Evolutionary conservation across 2,113 vertebrate species (phyloP), one percentile per base, ranked within the genome.

Genomic region (Heloderma charlesbogerti): DNA sequence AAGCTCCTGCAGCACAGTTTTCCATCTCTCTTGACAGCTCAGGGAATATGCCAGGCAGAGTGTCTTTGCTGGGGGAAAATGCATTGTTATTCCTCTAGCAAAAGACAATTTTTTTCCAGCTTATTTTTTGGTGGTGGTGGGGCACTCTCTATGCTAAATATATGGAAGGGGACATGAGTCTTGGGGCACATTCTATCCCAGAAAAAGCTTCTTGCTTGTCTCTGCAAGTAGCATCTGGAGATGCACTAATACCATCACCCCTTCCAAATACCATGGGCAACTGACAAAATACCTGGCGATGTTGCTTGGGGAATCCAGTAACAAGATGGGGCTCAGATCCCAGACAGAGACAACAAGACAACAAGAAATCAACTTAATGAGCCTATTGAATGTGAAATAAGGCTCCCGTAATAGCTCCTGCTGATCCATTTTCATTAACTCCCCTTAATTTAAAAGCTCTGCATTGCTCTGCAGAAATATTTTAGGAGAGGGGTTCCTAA

Each of bases 371-470:
- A 95, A 94, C 93, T 89, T 95, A 96, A 96, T 95, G 94, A 0
- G 89, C 88, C 94, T 91, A 74, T 78, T 95, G 89, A 93, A 92
- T 89, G 93, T 95, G 90, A 93, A 92, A 85, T 72, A n/a, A 93
- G 93, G 92, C 92, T 90, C 77, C 0, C 1, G 91, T 92, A 96
- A 94, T 93, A 92, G 94, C 94, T 94, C 94, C 72, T 95, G 90
- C 92, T 93, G 95, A 94, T 95, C 93, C 88, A 93, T 92, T 96
- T 96, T 96, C 93, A 96, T 96, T 96, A 96, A 94, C 94, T 93
- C 48, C 83, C 92, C 86, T 95, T 96, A 95, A 96, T 96, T 96
- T 96, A 96, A 95, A 96, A 96, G 89, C 93, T 96, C 79, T 0
- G 86, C 86, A 91, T 95, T 94, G 37, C 18, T 15, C 31, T 69